phyloP scores from a whole-genome alignment of 2,888 invertebrate genomes.

The Platycheirus albimanus region DNA sequence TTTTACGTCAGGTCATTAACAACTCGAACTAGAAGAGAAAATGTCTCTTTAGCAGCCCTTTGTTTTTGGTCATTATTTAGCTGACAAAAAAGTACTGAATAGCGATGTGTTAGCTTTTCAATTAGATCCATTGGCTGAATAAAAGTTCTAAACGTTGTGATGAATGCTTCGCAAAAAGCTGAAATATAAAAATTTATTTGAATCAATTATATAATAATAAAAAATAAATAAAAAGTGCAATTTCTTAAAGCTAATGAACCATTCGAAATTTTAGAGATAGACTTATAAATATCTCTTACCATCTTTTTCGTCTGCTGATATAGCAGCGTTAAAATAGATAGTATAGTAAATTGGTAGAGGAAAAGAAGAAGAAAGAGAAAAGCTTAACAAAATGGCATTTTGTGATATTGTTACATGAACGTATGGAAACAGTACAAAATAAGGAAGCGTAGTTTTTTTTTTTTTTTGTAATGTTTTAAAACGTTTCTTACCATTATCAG shows the following conservation, averaged over 20 bases:
- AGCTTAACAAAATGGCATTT: constrained; percentile 55
- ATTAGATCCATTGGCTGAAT: constrained; percentile 93
- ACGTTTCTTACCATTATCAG: constrained; percentile 81
- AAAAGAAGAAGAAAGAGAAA: constrained; percentile 64
- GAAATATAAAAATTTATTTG: constrained; percentile 6
- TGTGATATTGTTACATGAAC: constrained; percentile 30
- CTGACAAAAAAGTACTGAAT: constrained; percentile 87
- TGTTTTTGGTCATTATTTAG: constrained; percentile 86
- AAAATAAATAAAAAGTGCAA: constrained; percentile 36
- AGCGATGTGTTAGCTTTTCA: constrained; percentile 89
- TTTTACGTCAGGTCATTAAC: constrained; percentile 97
- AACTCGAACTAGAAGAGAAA: constrained; percentile 95
- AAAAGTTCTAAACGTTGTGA: constrained; percentile 98
- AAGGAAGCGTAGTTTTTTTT: neutral
- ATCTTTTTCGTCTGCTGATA: constrained; percentile 72
- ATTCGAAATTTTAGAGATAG: constrained; percentile 35
- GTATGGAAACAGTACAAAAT: neutral
- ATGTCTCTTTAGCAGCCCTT: constrained; percentile 92
- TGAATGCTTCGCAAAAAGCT: constrained; percentile 92
- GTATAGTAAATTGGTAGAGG: constrained; percentile 55
- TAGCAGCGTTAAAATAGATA: constrained; percentile 69
- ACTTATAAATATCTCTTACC: constrained; percentile 60
- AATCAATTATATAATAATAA: neutral
- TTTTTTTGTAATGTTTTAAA: neutral
- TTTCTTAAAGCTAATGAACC: constrained; percentile 29